Base-by-base conservation (phyloP, 2,797 vertebrate genomes). In the Microctenopoma lineatum region DNA sequence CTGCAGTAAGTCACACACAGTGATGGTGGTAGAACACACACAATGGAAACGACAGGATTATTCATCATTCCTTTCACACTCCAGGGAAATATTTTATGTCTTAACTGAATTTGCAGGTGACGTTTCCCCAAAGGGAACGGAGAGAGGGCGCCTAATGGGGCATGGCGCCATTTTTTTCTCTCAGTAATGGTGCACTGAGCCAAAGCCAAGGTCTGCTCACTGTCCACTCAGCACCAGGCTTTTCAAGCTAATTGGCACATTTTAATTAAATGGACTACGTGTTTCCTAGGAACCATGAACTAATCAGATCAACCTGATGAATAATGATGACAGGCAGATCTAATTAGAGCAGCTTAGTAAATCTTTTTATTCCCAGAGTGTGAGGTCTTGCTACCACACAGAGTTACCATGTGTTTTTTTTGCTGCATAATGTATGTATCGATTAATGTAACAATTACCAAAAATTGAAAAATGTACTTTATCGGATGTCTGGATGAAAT, bases 291-390 rank as follows among this genome's bases (percentile, higher is more conserved):
- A 67, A 68, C 54, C 38, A 26, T 45, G 18, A 74, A 56, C 70
- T 70, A 70, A 85, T 87, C 77, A 84, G 55, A 87, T 88, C 27
- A 10, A 47, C 60, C 7, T 27, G 55, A 66, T 80, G 65, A 74
- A 71, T 69, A 59, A 69, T 15, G 32, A 45, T 52, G 71, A 78
- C 62, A 73, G 60, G 68, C 48, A 48, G 29, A 36, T 70, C 54
- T 56, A 65, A 68, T 79, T 73, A 81, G 39, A 73, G 79, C 45
- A 38, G 59, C 9, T 4, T 66, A 64, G 52, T 81, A 75, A 80
- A 82, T 83, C 77, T 84, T 21, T 41, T 41, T 46, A 26, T 36
- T 47, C 34, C 15, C 58, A 38, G 27, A 34, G 53, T 79, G 59
- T 84, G 81, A 76, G 70, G 84, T 86, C 87, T 48, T 32, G 47